Base-by-base conservation (phyloP, 2,113 vertebrate species). In the Lepus europaeus region DNA sequence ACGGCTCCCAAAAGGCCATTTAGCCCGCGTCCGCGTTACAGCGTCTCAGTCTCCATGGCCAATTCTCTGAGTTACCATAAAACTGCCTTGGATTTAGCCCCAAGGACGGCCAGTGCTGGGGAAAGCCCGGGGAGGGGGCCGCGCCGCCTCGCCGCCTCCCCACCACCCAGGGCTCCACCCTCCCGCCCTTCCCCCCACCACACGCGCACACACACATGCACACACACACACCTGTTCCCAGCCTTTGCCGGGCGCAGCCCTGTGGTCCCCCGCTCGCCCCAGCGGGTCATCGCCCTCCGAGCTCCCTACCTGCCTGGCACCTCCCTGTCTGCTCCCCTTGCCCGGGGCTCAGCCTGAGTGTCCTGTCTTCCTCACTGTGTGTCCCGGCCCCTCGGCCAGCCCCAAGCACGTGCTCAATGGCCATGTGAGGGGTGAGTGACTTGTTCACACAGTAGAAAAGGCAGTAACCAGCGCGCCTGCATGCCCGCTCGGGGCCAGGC, bases 1-100 rank as follows among this genome's bases (percentile, higher is more conserved):
- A n/a, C 45, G 87, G 87, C 72, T 95, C 96, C 96, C 93, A 87
- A 79, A 89, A 94, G 94, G 68, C 87, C 78, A 17, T 81, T 97
- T 91, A 95, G 39, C 89, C 22, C 25, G 29, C 20, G 85, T 78
- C 69, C 66, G 11, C 12, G 66, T 88, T 87, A 83, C 33, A 36
- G 61, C 23, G 51, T 69, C 83, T 72, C 8, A 4, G 80, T 66
- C 16, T 93, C 76, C 80, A 9, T 11, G 61, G 59, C 68, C 56
- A 56, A 23, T 76, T 90, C 72, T 89, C 93, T 69, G 87, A 84
- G 92, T 96, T 93, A 77, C 68, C 83, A 81, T 87, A 78, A 91
- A 96, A 74, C 27, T 45, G 80, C 76, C 87, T 93, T 77, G 56
- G 72, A 74, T 93, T 51, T 27, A 53, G 20, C 70, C 72, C 73